Evolutionary conservation across 2,888 invertebrate genomes (phyloP).

Genomic region (Drosophila emarginata): DNA sequence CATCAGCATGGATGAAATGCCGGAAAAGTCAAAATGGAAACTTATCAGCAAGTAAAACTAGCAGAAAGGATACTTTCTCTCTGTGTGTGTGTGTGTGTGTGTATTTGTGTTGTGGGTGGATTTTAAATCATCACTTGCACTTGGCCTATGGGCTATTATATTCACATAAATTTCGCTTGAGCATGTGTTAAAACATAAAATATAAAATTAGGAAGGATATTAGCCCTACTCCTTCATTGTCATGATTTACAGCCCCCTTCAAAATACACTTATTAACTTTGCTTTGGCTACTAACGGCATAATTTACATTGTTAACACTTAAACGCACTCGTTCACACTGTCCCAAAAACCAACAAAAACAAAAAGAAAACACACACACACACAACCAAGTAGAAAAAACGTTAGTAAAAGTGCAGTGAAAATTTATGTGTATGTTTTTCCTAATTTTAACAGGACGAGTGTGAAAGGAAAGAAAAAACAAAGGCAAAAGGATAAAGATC

Average conservation of each 20-base stretch:
- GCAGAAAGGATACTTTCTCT: constrained; percentile 35
- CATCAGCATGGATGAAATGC: constrained; percentile 78
- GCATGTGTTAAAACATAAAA: constrained; percentile 6
- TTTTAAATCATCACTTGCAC: constrained; percentile 36
- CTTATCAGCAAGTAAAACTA: constrained; percentile 78
- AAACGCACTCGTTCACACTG: constrained; percentile 71
- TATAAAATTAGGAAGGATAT: constrained; percentile 34
- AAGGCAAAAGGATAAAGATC: constrained; percentile 20
- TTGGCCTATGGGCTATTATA: constrained; percentile 32
- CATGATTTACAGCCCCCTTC: constrained; percentile 68
- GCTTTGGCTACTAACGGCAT: constrained; percentile 55
- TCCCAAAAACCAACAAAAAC: constrained; percentile 16
- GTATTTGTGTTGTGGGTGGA: not conserved
- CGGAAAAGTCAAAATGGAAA: constrained; percentile 79
- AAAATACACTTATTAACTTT: constrained; percentile 71
- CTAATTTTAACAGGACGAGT: constrained; percentile 7
- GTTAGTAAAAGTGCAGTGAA: constrained; percentile 35
- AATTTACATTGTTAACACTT: constrained; percentile 81
- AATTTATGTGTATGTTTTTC: constrained; percentile 50
- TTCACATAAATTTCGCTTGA: constrained; percentile 38
- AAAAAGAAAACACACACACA: constrained; percentile 27
- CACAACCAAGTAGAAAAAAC: constrained; percentile 6
- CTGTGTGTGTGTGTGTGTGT: not conserved
- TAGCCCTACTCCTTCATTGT: constrained; percentile 23
- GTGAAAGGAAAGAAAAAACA: constrained; percentile 8